These are phyloP conservation scores for Pristionchus japonicus DNA, from an alignment of 2,888 invertebrate genomes.

Conservation along the genomic window DNA sequence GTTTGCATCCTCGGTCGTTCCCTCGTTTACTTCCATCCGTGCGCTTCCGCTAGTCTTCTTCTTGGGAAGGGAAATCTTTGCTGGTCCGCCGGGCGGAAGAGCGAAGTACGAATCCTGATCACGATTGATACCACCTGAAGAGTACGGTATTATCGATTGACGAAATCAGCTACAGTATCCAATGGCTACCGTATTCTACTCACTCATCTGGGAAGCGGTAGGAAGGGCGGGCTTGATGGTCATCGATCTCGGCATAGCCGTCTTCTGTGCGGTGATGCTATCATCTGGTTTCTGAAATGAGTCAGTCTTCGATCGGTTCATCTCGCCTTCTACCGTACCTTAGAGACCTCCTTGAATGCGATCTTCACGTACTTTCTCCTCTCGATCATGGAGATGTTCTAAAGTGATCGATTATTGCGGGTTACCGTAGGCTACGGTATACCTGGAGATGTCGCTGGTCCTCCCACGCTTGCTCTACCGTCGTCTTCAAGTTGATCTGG, in stretches of 20 bases:
- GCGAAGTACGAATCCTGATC: slow-evolving; percentile 2
- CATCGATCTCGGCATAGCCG: neutral
- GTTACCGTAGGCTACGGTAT: neutral
- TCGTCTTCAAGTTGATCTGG: neutral
- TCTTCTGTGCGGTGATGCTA: neutral
- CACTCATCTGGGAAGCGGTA: neutral
- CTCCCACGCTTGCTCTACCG: slow-evolving; percentile 1
- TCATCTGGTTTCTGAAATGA: neutral
- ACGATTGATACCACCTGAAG: neutral
- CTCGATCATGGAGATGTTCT: neutral
- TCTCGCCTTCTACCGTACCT: neutral
- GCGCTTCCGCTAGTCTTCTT: neutral
- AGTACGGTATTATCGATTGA: neutral
- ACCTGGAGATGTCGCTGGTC: neutral
- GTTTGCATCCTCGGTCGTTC: neutral
- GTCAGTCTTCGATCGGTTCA: neutral
- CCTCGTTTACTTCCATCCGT: neutral
- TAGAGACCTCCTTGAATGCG: neutral
- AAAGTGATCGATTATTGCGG: neutral
- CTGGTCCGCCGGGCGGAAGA: neutral
- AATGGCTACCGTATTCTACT: neutral
- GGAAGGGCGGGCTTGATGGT: neutral
- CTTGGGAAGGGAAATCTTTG: neutral
- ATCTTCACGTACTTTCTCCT: neutral
- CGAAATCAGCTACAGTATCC: neutral